Evolutionary conservation across 2,888 invertebrate species (phyloP).

Genomic region (Eilema caniola): DNA sequence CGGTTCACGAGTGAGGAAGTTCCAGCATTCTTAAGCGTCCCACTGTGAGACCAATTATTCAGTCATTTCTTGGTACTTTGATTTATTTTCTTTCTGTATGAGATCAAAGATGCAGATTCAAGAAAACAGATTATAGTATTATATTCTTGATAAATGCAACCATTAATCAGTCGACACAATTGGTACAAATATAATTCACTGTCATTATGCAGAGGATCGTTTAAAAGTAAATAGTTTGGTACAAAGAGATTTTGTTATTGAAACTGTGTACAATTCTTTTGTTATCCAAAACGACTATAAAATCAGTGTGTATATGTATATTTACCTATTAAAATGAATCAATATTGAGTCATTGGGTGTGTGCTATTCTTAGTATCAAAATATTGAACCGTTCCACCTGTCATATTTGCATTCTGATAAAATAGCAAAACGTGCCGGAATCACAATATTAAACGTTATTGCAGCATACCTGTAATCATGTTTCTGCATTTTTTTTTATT

Average conservation of each 20-base stretch:
- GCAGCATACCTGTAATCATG: background rate
- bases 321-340: background rate
- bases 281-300: too few species aligned
- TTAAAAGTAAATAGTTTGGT: background rate
- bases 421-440: background rate
- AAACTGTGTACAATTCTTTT: too few species aligned
- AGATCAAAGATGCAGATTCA: background rate
- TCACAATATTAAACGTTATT: background rate
- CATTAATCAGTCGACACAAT: background rate
- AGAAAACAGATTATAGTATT: background rate
- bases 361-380: background rate
- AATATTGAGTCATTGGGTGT: background rate
- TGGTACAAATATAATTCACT: background rate
- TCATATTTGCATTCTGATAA: constrained; percentile 1
- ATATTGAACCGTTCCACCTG: background rate
- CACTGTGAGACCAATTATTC: background rate
- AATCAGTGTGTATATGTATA: too few species aligned
- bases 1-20: background rate
- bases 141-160: background rate
- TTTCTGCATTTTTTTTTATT: background rate
- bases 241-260: too few species aligned
- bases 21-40: background rate
- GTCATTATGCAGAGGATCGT: background rate
- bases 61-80: background rate
- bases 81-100: too few species aligned